Conservation (phyloP, 1,140 invertebrate species). For the Drosophila tani region DNA sequence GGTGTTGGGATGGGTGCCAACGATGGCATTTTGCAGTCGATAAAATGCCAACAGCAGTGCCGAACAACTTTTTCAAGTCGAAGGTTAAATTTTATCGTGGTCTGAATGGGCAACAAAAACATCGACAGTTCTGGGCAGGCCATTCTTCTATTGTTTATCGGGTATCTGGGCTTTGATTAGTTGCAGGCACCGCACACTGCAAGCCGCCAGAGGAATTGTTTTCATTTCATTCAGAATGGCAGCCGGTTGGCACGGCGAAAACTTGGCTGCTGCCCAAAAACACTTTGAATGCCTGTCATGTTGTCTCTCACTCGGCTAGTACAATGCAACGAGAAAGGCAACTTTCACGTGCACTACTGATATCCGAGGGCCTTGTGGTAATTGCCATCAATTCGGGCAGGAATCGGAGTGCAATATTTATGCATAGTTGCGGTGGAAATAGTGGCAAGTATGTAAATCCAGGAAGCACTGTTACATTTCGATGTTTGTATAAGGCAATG, state of each 20-base stretch:
- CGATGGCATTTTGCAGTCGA: conserved; percentile 65
- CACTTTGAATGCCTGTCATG: conserved; percentile 61
- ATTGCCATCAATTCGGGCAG: conserved; percentile 43
- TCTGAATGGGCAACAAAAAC: conserved; percentile 34
- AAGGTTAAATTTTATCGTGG: conserved; percentile 77
- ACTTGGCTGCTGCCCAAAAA: conserved; percentile 72
- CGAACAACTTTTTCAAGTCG: conserved; percentile 73
- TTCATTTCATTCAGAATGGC: conserved; percentile 40
- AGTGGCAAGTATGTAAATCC: not conserved
- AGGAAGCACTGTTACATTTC: not conserved
- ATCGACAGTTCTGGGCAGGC: conserved; percentile 10
- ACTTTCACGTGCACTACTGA: conserved; percentile 35
- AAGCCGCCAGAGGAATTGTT: conserved; percentile 14
- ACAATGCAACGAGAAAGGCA: conserved; percentile 30
- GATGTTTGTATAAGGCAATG: not conserved
- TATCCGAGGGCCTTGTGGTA: conserved; percentile 28
- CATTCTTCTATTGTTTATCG: conserved; percentile 66
- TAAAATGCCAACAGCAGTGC: conserved; percentile 63
- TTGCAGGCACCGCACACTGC: conserved; percentile 29
- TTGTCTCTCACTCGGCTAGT: conserved; percentile 39
- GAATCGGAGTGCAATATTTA: conserved; percentile 24
- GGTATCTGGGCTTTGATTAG: conserved; percentile 61
- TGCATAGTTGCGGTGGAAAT: not conserved
- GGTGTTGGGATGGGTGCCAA: conserved; percentile 25
- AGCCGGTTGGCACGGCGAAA: conserved; percentile 58